A percentile compares a stretch with the other conserved stretches of the same genome.
Conservation (phyloP, 2,888 invertebrate species). For the Eugnorisma glareosa region DNA sequence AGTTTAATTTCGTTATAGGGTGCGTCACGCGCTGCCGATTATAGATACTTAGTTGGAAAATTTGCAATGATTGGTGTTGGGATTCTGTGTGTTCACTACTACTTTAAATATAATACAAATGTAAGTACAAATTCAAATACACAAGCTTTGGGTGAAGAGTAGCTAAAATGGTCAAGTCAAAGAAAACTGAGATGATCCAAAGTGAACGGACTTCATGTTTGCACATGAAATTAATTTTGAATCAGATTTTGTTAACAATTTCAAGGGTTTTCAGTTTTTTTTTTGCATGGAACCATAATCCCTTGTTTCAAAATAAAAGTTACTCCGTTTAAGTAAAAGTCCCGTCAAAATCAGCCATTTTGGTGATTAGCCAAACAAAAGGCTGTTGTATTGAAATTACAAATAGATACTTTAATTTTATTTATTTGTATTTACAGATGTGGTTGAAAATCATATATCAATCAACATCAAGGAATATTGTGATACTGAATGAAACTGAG, state of each 20-base stretch:
- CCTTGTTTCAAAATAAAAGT: no score
- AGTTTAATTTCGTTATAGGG: slow-evolving; percentile 89
- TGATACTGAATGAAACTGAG: background rate
- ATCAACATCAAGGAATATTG: background rate
- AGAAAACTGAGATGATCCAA: background rate
- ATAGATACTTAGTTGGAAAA: slow-evolving; percentile 92
- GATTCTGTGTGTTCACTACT: slow-evolving; percentile 92
- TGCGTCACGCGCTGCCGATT: slow-evolving; percentile 86
- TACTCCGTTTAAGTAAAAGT: background rate
- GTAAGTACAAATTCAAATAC: slow-evolving; percentile 88
- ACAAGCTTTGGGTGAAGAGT: background rate
- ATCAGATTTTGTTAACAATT: background rate
- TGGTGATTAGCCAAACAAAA: background rate
- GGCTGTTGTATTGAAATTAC: background rate
- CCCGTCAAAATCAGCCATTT: background rate
- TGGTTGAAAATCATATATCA: background rate
- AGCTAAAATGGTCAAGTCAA: background rate
- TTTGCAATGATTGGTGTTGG: slow-evolving; percentile 86
- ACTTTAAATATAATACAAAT: slow-evolving; percentile 95
- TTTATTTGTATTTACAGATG: background rate
- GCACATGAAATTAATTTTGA: background rate
- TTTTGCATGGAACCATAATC: background rate
- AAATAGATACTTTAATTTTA: background rate
- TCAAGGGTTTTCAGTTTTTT: background rate
- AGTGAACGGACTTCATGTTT: no score